phyloP scores from a whole-genome alignment of 1,140 invertebrate genomes.

The Dryas iulia region DNA sequence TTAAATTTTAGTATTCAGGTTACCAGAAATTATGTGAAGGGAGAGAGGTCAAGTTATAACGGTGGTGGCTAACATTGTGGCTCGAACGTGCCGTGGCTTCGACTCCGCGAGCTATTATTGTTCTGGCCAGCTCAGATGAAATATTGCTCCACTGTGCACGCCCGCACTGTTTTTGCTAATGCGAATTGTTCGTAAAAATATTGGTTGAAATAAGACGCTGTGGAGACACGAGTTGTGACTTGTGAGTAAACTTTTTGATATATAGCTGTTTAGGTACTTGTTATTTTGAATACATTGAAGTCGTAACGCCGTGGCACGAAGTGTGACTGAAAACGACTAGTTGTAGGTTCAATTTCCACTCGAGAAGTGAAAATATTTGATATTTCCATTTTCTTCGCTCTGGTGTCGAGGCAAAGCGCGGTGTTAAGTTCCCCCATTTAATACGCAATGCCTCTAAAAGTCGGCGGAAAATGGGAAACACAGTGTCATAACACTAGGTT shows the following conservation, averaged over 20 bases:
- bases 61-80: constrained; percentile 69
- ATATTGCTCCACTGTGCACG: constrained; percentile 75
- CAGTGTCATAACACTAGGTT: too few species aligned
- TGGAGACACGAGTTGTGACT: constrained; percentile 56
- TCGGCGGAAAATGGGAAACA: too few species aligned
- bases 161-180: constrained; percentile 71
- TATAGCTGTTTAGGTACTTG: too few species aligned
- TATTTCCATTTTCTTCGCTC: too few species aligned
- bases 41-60: constrained; percentile 43
- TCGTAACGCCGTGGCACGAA: too few species aligned
- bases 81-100: constrained; percentile 77
- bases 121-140: constrained; percentile 77
- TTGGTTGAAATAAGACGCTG: constrained; percentile 67
- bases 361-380: too few species aligned
- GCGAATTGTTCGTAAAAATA: constrained; percentile 72
- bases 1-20: constrained; percentile 11
- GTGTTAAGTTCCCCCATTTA: too few species aligned
- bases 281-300: too few species aligned
- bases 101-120: constrained; percentile 75
- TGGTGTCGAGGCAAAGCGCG: too few species aligned
- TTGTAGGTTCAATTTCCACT: too few species aligned
- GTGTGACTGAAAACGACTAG: too few species aligned
- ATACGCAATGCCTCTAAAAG: too few species aligned
- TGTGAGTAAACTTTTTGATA: constrained; percentile 50
- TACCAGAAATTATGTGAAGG: constrained; percentile 24